Percentiles rank a stretch among this genome's conserved stretches.
These are phyloP conservation scores for Lepidocyrtoides sp. DNA, from an alignment of 2,888 invertebrate species.

Conservation along the genomic window DNA sequence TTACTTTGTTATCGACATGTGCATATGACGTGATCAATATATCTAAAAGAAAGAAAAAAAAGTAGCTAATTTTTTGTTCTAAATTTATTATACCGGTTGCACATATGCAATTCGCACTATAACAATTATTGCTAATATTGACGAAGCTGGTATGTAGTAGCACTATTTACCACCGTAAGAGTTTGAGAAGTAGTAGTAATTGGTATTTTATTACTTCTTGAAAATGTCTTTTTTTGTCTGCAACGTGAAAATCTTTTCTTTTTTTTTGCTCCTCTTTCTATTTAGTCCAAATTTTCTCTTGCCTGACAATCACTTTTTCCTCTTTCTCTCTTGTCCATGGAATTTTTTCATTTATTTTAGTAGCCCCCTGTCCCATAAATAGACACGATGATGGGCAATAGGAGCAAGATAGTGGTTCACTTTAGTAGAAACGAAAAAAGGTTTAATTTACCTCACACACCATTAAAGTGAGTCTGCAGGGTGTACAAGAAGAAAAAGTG, in stretches of 20 bases:
- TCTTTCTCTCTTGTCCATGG: background rate
- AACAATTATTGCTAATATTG: background rate
- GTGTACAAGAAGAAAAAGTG: background rate
- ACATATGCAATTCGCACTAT: background rate
- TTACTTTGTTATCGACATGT: background rate
- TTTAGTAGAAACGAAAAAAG: background rate
- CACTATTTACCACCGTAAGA: background rate
- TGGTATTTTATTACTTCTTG: background rate
- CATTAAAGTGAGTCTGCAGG: background rate
- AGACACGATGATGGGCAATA: background rate
- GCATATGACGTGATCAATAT: background rate
- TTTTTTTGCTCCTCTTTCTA: background rate
- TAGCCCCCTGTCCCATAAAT: background rate
- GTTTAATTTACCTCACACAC: conserved; percentile 29
- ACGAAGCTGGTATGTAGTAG: background rate
- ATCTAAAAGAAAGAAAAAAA: too few relatives aligned
- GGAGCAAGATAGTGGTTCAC: background rate
- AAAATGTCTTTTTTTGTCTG: conserved; percentile 4
- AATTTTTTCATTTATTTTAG: background rate
- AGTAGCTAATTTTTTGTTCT: background rate
- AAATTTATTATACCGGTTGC: conserved; percentile 29
- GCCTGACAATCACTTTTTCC: background rate
- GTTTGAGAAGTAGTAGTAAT: background rate
- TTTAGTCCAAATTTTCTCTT: background rate
- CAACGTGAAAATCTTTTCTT: background rate